Evolutionary conservation across 2,888 invertebrate genomes (phyloP).

Genomic region (Ischnus inquisitorius): DNA sequence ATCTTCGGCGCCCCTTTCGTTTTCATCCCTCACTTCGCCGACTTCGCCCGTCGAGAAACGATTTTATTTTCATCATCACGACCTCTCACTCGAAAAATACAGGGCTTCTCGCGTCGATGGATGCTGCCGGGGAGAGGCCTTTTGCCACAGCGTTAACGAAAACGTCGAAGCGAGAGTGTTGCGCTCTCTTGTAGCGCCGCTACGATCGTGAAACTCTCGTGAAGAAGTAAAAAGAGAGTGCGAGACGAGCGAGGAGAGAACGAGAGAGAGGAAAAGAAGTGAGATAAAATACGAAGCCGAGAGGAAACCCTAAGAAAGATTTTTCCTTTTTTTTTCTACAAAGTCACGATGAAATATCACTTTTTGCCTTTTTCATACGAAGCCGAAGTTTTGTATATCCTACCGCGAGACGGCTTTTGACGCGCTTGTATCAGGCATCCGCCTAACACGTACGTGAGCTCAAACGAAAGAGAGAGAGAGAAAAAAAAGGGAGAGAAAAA

Average conservation of each 20-base stretch:
- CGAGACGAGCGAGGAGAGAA: constrained; percentile 23
- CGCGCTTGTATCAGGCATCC: background rate
- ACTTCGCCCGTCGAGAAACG: constrained; percentile 18
- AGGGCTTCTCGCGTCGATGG: background rate
- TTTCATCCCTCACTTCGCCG: constrained; percentile 49
- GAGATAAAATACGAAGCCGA: constrained; percentile 27
- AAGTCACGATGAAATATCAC: constrained; percentile 68
- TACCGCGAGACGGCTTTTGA: constrained; percentile 26
- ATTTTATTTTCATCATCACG: constrained; percentile 20
- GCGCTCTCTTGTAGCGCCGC: constrained; percentile 1
- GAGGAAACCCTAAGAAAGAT: constrained; percentile 17
- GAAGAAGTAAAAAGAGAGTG: constrained; percentile 26
- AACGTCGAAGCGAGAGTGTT: constrained; percentile 10
- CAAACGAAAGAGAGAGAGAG: constrained; percentile 5
- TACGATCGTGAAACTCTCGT: constrained; percentile 30
- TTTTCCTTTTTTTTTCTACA: constrained; percentile 50
- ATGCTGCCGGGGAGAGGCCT: constrained; percentile 7
- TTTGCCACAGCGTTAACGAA: constrained; percentile 5
- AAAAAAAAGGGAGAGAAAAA: background rate
- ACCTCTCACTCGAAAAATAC: background rate
- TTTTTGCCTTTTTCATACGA: constrained; percentile 48
- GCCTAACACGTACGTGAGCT: background rate
- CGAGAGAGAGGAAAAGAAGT: background rate
- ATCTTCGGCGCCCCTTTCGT: constrained; percentile 41
- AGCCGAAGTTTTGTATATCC: constrained; percentile 46